A percentile compares a stretch with the other conserved stretches of the same genome.
phyloP scores from a whole-genome alignment of 2,113 vertebrate genomes.

The Atlantisia rogersi region DNA sequence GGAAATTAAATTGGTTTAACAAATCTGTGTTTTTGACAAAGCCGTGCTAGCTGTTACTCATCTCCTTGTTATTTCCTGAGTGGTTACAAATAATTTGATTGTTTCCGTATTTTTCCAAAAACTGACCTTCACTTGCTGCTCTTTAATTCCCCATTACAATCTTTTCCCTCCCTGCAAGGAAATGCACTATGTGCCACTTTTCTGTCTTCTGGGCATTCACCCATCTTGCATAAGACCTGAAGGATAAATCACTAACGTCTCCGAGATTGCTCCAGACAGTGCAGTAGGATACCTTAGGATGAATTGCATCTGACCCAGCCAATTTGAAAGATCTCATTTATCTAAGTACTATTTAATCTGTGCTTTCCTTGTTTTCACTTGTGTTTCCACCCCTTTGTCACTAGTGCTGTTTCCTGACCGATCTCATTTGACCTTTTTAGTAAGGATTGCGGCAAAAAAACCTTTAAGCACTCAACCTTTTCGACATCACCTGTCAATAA shows the following conservation, averaged over 20 bases:
- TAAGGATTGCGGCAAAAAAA: slow-evolving; percentile 13
- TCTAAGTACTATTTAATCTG: slow-evolving; percentile 33
- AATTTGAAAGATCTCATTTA: slow-evolving; percentile 21
- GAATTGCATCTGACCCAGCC: neutral
- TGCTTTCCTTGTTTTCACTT: slow-evolving; percentile 33
- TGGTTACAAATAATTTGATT: slow-evolving; percentile 65
- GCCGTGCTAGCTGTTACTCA: slow-evolving; percentile 59
- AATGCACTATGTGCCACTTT: neutral
- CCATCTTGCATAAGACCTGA: neutral
- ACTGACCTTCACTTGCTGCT: slow-evolving; percentile 50
- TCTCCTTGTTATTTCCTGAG: slow-evolving; percentile 71
- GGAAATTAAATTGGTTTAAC: slow-evolving; percentile 68
- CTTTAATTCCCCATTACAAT: slow-evolving; percentile 21
- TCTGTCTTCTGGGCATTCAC: neutral
- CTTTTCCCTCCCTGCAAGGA: slow-evolving; percentile 5
- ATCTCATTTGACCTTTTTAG: slow-evolving; percentile 16
- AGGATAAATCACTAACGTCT: neutral
- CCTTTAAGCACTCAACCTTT: neutral
- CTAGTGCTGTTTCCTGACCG: slow-evolving; percentile 1
- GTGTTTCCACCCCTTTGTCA: slow-evolving; percentile 9
- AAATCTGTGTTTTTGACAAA: slow-evolving; percentile 66
- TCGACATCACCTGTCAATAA: slow-evolving; percentile 3
- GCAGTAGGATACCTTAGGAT: neutral
- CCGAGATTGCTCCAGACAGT: neutral
- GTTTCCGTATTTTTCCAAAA: slow-evolving; percentile 62